Conservation (phyloP, 2,888 invertebrate genomes). For the Parnassius glacialis region DNA sequence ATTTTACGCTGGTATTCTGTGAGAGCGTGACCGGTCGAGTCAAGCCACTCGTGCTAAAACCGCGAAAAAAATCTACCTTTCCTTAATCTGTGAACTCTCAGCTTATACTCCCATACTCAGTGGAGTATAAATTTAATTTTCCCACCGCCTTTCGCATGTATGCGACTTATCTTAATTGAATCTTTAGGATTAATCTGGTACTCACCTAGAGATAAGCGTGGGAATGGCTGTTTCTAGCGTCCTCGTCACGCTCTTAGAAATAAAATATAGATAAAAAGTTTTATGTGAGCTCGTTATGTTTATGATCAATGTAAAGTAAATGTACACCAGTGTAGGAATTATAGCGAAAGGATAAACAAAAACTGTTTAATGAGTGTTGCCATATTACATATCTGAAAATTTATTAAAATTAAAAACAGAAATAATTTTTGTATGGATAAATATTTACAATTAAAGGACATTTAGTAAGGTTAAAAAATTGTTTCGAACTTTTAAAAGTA, state of each 20-base stretch:
- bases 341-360: no score
- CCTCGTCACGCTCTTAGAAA: constrained; percentile 14
- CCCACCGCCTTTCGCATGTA: background rate
- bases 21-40: no score
- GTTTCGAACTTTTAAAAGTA: no score
- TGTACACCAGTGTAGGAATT: background rate
- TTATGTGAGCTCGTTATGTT: constrained; percentile 1
- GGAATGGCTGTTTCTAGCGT: constrained; percentile 15
- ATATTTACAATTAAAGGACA: no score
- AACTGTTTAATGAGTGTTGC: no score
- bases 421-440: no score
- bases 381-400: no score
- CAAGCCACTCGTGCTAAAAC: no score
- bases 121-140: constrained; percentile 5
- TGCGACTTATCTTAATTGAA: background rate
- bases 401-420: no score
- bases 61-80: background rate
- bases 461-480: no score
- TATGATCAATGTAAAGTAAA: background rate
- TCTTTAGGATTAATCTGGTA: constrained; percentile 7
- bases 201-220: constrained; percentile 25
- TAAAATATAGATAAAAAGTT: constrained; percentile 1
- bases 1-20: no score
- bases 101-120: constrained; percentile 3
- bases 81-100: background rate